A percentile compares a stretch with the other conserved stretches of the same genome.
Evolutionary conservation across 2,888 invertebrate species (phyloP).

Genomic region (Hyles lineata): DNA sequence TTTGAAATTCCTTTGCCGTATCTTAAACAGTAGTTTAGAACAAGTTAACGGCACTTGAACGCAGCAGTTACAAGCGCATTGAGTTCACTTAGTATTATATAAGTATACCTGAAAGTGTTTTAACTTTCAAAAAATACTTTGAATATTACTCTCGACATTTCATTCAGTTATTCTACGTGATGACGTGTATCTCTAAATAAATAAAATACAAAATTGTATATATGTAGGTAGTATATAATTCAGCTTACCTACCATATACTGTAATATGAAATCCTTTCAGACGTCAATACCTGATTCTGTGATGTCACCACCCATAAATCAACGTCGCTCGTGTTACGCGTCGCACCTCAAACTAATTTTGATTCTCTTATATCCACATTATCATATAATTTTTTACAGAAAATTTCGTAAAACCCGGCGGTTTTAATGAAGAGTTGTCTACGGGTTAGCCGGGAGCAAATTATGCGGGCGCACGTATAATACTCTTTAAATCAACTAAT

Average conservation of each 20-base stretch:
- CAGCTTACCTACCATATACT: background rate
- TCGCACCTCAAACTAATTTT: background rate
- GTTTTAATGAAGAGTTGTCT: background rate
- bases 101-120: background rate
- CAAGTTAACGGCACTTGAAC: background rate
- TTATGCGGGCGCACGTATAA: slow-evolving; percentile 14
- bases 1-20: background rate
- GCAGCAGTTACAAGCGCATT: slow-evolving; percentile 8
- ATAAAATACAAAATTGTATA: background rate
- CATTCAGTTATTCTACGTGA: background rate
- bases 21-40: background rate
- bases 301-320: slow-evolving; percentile 21
- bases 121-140: background rate
- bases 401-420: background rate
- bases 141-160: background rate
- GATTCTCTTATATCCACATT: too few relatives aligned
- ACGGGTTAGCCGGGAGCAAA: slow-evolving; percentile 5
- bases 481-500: slow-evolving; percentile 47
- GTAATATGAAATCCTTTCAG: slow-evolving; percentile 8
- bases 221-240: background rate
- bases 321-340: slow-evolving; percentile 4
- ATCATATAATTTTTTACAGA: background rate
- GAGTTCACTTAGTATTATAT: slow-evolving; percentile 8
- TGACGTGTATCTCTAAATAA: too few relatives aligned
- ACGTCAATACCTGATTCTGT: slow-evolving; percentile 17